Base-by-base conservation (phyloP, 2,888 invertebrate genomes). In the Tinea trinotella region DNA sequence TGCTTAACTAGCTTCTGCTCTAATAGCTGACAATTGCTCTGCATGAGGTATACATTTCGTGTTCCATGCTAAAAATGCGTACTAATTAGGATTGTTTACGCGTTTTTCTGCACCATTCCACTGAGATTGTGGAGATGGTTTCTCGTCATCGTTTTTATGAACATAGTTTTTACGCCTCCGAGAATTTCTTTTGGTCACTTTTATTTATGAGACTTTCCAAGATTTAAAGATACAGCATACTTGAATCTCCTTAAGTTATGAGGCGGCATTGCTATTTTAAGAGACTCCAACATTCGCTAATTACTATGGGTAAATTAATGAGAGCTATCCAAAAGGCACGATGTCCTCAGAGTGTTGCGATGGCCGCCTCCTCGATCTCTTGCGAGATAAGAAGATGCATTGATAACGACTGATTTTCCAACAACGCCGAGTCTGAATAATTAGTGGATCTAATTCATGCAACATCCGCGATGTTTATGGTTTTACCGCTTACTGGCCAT, bases 401-500 rank as follows among this genome's bases (percentile, higher is more conserved):
- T 6, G 50, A 50, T 50, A 50, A 24, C 46, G 19, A 40, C 30
- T 30, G 30, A 30, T 17, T 40, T 13, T 15, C 15, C 10, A 46
- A 17, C 46, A 50, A 13, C 50, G 18, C 46, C 46, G 24, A 22
- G 24, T 22, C n/a, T 24, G n/a, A 50, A 50, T 50, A 50, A 50
- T 50, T 50, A 50, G 50, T n/a, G 50, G 50, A 50, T 18, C 50
- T 50, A 50, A 50, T 50, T 24, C 22, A 48, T 17, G 18, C 48
- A 48, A 48, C 48, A 50, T 18, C 48, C 48, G 48, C 19, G 7
- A 18, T 24, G 24, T 50, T 50, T 24, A 50, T 24, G 20, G 50
- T 24, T 50, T 50, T 50, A 50, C 50, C 22, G 15, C 46, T 46
- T 10, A 13, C 13, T 17, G 15, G 13, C 13, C 17, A 17, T 40